A percentile compares a stretch with the other conserved stretches of the same genome.
Evolutionary conservation across 2,888 invertebrate species (phyloP).

Genomic region (Leucania comma): DNA sequence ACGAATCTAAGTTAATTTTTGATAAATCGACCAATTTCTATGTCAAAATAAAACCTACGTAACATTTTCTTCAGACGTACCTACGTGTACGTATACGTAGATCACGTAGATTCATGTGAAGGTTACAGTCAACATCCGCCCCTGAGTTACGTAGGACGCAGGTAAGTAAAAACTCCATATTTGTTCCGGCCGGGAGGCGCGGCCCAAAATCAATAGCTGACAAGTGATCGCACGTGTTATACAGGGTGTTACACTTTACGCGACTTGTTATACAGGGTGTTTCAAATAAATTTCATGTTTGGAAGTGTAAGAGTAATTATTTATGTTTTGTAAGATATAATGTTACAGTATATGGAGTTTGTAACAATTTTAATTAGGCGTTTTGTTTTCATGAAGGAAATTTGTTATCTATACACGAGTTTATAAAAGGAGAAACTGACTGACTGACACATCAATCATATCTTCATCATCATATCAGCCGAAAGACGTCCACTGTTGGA

Average conservation of each 20-base stretch:
- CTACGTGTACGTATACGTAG: background rate
- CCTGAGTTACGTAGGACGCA: slow-evolving; percentile 43
- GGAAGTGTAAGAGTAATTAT: background rate
- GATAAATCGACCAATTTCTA: background rate
- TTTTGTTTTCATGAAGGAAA: too few species aligned
- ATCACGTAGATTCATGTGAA: slow-evolving; percentile 17
- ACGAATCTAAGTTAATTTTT: background rate
- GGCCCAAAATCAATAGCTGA: slow-evolving; percentile 67
- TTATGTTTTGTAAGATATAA: background rate
- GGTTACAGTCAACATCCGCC: slow-evolving; percentile 43
- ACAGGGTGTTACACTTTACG: slow-evolving; percentile 25
- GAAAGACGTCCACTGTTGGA: too few species aligned
- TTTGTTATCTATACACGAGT: too few species aligned
- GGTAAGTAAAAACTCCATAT: slow-evolving; percentile 57
- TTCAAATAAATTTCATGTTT: background rate
- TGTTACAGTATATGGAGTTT: background rate
- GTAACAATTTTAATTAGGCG: background rate
- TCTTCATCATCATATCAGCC: too few species aligned
- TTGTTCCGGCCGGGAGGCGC: slow-evolving; percentile 58
- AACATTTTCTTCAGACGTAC: slow-evolving; percentile 11
- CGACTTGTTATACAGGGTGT: slow-evolving; percentile 17
- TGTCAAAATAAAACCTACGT: slow-evolving; percentile 3
- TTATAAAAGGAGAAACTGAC: too few species aligned
- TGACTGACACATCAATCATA: too few species aligned
- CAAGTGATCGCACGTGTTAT: slow-evolving; percentile 55